Percentiles rank a stretch among this genome's conserved stretches.
These are phyloP conservation scores for Sisyra nigra DNA, from an alignment of 2,888 invertebrate genomes.

Conservation along the genomic window DNA sequence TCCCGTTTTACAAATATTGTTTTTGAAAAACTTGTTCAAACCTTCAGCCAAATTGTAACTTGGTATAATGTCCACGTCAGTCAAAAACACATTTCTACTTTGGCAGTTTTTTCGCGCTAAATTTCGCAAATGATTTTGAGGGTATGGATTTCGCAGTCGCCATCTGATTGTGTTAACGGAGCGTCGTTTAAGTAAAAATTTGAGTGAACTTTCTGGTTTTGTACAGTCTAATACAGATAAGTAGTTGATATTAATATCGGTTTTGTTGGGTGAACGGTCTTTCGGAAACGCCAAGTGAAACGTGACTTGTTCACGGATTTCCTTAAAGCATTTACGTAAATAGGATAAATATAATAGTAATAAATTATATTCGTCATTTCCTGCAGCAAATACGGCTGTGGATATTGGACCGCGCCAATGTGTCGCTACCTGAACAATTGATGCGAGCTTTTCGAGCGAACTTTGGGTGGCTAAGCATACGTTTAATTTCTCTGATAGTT, in stretches of 20 bases:
- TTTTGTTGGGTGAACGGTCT: slow-evolving; percentile 26
- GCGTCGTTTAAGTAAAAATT: slow-evolving; percentile 39
- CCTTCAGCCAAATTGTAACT: slow-evolving; percentile 52
- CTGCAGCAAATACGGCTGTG: slow-evolving; percentile 62
- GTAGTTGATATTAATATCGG: slow-evolving; percentile 20
- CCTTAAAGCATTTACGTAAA: slow-evolving; percentile 55
- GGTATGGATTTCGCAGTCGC: slow-evolving; percentile 63
- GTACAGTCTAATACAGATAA: slow-evolving; percentile 39
- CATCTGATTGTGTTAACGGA: slow-evolving; percentile 49
- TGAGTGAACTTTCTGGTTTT: slow-evolving; percentile 45
- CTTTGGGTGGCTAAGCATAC: slow-evolving; percentile 75
- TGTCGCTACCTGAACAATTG: slow-evolving; percentile 59
- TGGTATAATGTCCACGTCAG: slow-evolving; percentile 80
- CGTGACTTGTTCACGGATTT: slow-evolving; percentile 53
- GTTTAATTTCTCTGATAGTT: slow-evolving; percentile 36
- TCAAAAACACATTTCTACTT: slow-evolving; percentile 62
- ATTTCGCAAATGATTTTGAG: slow-evolving; percentile 80
- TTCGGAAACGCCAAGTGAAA: slow-evolving; percentile 61
- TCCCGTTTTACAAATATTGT: slow-evolving; percentile 36
- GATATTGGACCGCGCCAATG: slow-evolving; percentile 82
- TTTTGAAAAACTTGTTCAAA: slow-evolving; percentile 49
- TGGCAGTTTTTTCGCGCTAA: slow-evolving; percentile 74
- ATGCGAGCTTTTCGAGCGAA: slow-evolving; percentile 66
- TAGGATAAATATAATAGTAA: slow-evolving; percentile 59
- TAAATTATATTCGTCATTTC: slow-evolving; percentile 57